Evolutionary conservation across 2,797 vertebrate genomes (phyloP), one percentile per base, ranked within the genome.

Genomic region (Gallirallus australis): DNA sequence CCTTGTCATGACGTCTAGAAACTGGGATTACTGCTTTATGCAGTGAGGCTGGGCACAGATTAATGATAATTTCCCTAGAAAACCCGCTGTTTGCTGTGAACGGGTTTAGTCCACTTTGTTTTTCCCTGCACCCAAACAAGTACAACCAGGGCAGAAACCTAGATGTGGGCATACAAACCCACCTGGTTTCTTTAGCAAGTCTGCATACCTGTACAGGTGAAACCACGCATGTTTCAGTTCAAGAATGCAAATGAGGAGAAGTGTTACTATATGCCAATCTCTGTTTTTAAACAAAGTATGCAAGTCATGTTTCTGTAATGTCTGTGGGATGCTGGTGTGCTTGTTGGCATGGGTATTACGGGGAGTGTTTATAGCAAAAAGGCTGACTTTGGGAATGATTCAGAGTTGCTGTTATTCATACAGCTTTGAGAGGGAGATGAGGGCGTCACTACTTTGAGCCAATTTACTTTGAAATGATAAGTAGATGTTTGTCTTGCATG

Each of bases 401-500:
- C 61, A 84, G 63, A 63, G 37, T 42, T 50, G 11, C 54, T 66
- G 73, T 81, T 97, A 79, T 52, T 83, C 79, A 8, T 72, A 42
- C 47, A 60, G 61, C 77, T 90, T 90, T 23, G 52, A 90, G 81
- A 82, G 40, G 56, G 85, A 93, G 77, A 80, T 68, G 45, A 92
- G 86, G 85, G 54, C 23, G 12, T 60, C 17, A 12, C 84, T 86
- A 54, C 87, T 97, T 96, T 59, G 50, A 82, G 61, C 92, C 94
- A 84, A 87, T 97, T 97, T 97, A 82, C 92, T 97, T 91, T 75
- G 64, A 75, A 85, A 89, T 80, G 60, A 60, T 84, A 95, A 96
- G 86, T 96, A 88, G 86, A 82, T 96, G 68, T 96, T 96, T 91
- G 86, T 86, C 79, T 96, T 90, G 77, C 89, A 61, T 0, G 0